Evolutionary conservation across 2,113 vertebrate genomes (phyloP), one percentile per base, ranked within the genome.

Genomic region (Puffinus mauretanicus): DNA sequence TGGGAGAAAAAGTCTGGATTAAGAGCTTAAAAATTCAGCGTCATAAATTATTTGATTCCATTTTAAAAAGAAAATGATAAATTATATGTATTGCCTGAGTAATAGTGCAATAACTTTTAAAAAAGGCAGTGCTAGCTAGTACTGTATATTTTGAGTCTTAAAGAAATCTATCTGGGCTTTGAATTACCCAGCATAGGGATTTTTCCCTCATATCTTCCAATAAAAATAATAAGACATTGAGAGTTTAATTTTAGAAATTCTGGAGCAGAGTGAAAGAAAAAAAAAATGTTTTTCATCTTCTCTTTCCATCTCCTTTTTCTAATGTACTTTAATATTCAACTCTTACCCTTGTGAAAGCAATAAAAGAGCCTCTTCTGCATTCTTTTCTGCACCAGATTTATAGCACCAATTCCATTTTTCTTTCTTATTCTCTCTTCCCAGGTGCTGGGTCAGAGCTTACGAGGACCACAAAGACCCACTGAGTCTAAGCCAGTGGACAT

Each of bases 211-310:
- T 82, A 96, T 90, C 84, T 94, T 96, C 92, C 85, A 93, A 91
- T 47, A 89, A 96, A 96, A 96, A 94, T 82, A 91, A 34, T 81
- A 91, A 69, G 58, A 91, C 70, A 82, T 36, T 57, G 34, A 66
- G 57, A 82, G 62, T 82, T 93, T 91, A 93, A 90, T 95, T 94
- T 93, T 90, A 95, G 84, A 96, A 96, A 90, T 96, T 80, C 82
- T 88, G 77, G 57, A 93, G 78, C 49, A 87, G 27, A 96, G 61
- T 70, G 81, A 80, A 94, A 77, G 46, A 70, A 94, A 96, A 96
- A 96, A 94, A 87, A 76, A 66, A 61, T 26, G 64, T 3, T 93
- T 95, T 81, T 90, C 70, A 94, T 94, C 54, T 96, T 90, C 64
- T 86, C 32, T 86, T 94, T 94, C 85, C 52, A 66, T 79, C 55